These are phyloP conservation scores for Tadarida brasiliensis DNA, from an alignment of 2,797 vertebrate species.

Conservation along the genomic window DNA sequence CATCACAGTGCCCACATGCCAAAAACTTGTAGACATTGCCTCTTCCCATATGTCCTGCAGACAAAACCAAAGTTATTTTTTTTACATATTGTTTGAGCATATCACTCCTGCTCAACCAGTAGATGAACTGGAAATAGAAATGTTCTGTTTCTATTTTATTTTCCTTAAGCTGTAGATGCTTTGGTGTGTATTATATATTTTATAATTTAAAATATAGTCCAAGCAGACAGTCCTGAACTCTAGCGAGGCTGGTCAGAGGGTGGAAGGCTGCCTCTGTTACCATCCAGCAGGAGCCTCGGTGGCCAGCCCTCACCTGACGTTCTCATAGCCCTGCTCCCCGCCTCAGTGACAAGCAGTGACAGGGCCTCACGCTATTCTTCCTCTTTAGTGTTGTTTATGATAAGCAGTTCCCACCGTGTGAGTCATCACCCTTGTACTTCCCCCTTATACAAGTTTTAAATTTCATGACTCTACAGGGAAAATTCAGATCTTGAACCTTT, in stretches of 20 bases:
- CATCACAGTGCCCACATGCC: not conserved
- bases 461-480: not conserved
- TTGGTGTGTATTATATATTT: not conserved
- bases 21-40: not conserved
- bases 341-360: not conserved
- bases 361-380: not conserved
- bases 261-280: not conserved
- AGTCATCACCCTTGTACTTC: not conserved
- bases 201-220: not conserved
- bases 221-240: not conserved
- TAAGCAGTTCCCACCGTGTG: not conserved
- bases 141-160: not conserved
- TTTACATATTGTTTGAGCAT: not conserved
- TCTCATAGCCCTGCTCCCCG: not conserved
- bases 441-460: not conserved
- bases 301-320: not conserved
- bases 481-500: slow-evolving; percentile 31
- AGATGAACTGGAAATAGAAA: slow-evolving; percentile 44
- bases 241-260: not conserved
- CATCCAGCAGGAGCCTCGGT: not conserved
- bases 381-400: not conserved
- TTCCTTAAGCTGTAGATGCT: slow-evolving; percentile 6
- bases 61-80: not conserved
- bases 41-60: not conserved
- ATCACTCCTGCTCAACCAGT: not conserved